phyloP scores from a whole-genome alignment of 2,888 invertebrate genomes.

The Podabrus alpinus region DNA sequence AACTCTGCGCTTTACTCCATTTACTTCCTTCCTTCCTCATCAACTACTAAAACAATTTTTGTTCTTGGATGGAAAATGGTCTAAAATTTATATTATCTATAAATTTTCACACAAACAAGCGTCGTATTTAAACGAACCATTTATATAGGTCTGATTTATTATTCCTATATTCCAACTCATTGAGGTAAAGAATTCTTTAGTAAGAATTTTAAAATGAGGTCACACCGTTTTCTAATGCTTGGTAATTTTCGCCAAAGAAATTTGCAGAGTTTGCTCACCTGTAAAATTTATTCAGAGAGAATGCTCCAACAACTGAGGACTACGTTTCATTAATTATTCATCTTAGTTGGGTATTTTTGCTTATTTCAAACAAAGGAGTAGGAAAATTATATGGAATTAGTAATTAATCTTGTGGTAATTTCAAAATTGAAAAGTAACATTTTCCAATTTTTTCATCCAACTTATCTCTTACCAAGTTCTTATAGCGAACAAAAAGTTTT shows the following conservation, averaged over 20 bases:
- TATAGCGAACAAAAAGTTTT: background rate
- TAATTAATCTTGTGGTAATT: background rate
- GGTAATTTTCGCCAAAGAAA: background rate
- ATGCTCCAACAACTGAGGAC: background rate
- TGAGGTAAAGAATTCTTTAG: constrained; percentile 29
- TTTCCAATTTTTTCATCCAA: background rate
- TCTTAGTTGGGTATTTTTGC: background rate
- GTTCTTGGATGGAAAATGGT: constrained; percentile 24
- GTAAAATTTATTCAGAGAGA: background rate
- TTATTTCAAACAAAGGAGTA: background rate
- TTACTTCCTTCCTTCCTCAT: background rate
- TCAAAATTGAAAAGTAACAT: background rate
- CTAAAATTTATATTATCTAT: constrained; percentile 34
- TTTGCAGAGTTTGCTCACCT: constrained; percentile 4
- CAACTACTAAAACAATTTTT: background rate
- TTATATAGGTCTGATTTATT: constrained; percentile 33
- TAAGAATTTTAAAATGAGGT: constrained; percentile 31
- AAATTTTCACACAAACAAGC: constrained; percentile 37
- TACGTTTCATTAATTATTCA: constrained; percentile 1
- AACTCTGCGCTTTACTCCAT: background rate
- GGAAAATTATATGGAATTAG: background rate
- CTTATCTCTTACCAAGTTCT: background rate
- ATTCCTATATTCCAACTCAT: constrained; percentile 29
- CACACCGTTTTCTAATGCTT: constrained; percentile 17
- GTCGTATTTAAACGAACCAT: constrained; percentile 35